Base-by-base conservation (phyloP, 30 jellyfish, hydroid and myxozoan genomes). In the Hydractinia symbiolongicarpus region DNA sequence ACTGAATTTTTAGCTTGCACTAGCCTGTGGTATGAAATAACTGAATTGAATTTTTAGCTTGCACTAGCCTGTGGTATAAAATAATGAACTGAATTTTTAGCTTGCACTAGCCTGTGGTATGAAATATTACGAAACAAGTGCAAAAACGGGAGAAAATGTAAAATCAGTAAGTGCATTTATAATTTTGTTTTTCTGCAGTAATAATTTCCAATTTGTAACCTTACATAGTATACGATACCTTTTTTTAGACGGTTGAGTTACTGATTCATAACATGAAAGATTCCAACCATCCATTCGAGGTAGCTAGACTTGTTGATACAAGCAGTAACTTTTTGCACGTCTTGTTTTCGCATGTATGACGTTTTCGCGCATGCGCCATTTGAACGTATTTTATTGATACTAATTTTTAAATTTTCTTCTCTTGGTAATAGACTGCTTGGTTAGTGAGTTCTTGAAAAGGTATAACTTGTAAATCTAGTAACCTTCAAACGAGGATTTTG, bases 241-340 rank as follows among this genome's bases (percentile, higher is more conserved):
- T 84, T 62, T 58, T 79, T 17, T 55, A 88, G 96, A 84, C 96
- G 5, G 78, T 88, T 58, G 76, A 70, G 51, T 73, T 69, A n/a
- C 86, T 88, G 4, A 73, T 88, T 4, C 67, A 44, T 61, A 82
- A 88, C 81, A 88, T 88, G 93, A 88, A 88, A 76, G 96, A 88
- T 58, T 73, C 96, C 44, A 80, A 78, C 66, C 88, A 88, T 68
- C 93, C 90, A 20, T 69, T 70, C 17, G 74, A 83, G 76, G 96
- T 88, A 75, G 5, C 90, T 69, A 58, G 15, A 58, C 19, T 58
- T 58, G 15, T 11, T 58, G 17, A 16, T 11, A 58, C 19, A 58
- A 58, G 2, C 69, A 58, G 15, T 58, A 58, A 0, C 69, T 13
- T 11, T 58, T 11, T 11, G 69, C 15, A 58, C 44, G 44, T 30